Percentiles rank a stretch among this genome's conserved stretches.
Conservation (phyloP, 2,888 invertebrate species). For the Stictocephala bisonia region DNA sequence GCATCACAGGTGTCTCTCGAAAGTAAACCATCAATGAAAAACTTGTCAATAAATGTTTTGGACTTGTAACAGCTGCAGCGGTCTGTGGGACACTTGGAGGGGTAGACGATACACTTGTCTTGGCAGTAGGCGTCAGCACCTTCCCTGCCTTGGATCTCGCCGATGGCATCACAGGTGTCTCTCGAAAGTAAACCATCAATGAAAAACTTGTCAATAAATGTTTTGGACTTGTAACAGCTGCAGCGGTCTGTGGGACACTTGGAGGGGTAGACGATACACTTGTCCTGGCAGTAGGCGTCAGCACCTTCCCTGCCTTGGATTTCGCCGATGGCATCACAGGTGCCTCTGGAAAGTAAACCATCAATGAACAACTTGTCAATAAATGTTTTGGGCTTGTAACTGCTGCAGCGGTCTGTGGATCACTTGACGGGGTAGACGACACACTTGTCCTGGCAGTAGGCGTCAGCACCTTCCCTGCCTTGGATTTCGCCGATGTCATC, state of each 20-base stretch:
- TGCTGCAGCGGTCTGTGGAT: constrained; percentile 77
- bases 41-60: no score
- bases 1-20: constrained; percentile 84
- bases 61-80: constrained; percentile 75
- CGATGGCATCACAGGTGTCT: constrained; percentile 83
- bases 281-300: constrained; percentile 87
- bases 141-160: constrained; percentile 76
- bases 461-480: constrained; percentile 80
- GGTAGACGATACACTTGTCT: constrained; percentile 85
- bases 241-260: constrained; percentile 79
- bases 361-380: no score
- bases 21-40: no score
- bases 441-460: constrained; percentile 88
- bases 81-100: constrained; percentile 76
- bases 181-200: no score
- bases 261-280: constrained; percentile 82
- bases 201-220: no score
- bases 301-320: constrained; percentile 78
- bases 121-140: constrained; percentile 88
- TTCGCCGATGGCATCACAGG: constrained; percentile 86
- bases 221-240: constrained; percentile 70
- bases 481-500: constrained; percentile 82
- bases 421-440: constrained; percentile 80
- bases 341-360: constrained; percentile 76
- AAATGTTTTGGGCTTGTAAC: constrained; percentile 68